Evolutionary conservation across 2,888 invertebrate genomes (phyloP).

Genomic region (Diarsia mendica): DNA sequence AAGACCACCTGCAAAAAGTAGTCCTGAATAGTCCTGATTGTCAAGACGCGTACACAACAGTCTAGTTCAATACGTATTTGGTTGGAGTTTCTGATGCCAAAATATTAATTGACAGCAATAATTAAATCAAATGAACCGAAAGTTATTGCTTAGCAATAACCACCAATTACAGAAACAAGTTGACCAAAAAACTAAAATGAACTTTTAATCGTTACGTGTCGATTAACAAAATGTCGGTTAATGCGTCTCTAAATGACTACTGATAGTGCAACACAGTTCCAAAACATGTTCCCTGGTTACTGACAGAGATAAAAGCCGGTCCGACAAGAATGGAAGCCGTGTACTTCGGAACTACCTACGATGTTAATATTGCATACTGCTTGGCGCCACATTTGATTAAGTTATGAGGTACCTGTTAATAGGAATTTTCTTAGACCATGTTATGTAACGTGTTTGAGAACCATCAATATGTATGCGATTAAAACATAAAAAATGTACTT

Average conservation of each 20-base stretch:
- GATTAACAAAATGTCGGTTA: conserved; percentile 71
- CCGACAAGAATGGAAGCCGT: conserved; percentile 39
- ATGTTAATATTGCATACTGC: conserved; percentile 13
- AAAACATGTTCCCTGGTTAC: conserved; percentile 52
- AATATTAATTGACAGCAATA: background rate
- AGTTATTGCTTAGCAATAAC: background rate
- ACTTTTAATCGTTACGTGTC: conserved; percentile 61
- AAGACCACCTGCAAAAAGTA: background rate
- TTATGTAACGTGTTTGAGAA: conserved; percentile 5
- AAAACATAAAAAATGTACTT: background rate
- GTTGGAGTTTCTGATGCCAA: background rate
- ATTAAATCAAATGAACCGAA: conserved; percentile 7
- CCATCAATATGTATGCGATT: background rate
- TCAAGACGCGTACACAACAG: background rate
- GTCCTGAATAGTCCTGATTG: background rate
- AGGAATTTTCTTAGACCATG: conserved; percentile 8
- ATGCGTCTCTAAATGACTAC: conserved; percentile 65
- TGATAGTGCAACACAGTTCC: conserved; percentile 55
- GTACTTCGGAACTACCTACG: conserved; percentile 21
- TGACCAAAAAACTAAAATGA: conserved; percentile 36
- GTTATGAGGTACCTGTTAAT: conserved; percentile 21
- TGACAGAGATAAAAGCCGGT: conserved; percentile 56
- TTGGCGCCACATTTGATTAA: conserved; percentile 44
- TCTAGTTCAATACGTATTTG: background rate
- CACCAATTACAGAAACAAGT: conserved; percentile 23